Conservation (phyloP, 2,888 invertebrate species). For the Ametastegia equiseti region DNA sequence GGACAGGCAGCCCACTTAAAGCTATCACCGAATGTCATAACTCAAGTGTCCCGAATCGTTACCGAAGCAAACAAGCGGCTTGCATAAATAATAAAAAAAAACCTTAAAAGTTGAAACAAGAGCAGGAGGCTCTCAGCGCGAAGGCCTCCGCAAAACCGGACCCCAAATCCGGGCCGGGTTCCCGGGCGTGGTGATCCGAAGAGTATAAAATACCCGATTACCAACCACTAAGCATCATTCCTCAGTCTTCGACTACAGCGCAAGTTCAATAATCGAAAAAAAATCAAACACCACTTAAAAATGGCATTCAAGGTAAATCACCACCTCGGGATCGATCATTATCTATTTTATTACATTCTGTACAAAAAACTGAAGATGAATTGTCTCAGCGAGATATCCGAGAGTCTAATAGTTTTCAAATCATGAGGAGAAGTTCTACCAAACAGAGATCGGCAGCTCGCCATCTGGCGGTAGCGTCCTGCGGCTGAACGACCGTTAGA, state of each 20-base stretch:
- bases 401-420: neutral
- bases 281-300: constrained; percentile 64
- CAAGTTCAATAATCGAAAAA: constrained; percentile 56
- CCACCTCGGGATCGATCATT: neutral
- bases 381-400: neutral
- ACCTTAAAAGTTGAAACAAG: constrained; percentile 25
- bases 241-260: constrained; percentile 24
- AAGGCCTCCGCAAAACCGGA: constrained; percentile 40
- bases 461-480: neutral
- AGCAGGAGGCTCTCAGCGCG: neutral
- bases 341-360: neutral
- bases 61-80: constrained; percentile 20
- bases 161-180: neutral
- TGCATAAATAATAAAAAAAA: constrained; percentile 18
- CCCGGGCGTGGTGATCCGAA: constrained; percentile 6
- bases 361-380: neutral
- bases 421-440: neutral
- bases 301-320: constrained; percentile 64
- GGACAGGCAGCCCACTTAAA: constrained; percentile 26
- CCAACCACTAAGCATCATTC: constrained; percentile 33
- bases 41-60: constrained; percentile 33
- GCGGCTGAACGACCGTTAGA: neutral
- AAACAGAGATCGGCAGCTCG: neutral
- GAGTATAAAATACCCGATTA: constrained; percentile 43
- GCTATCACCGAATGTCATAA: constrained; percentile 25